Evolutionary conservation across 2,113 vertebrate species (phyloP).

Genomic region (Bungarus multicinctus): DNA sequence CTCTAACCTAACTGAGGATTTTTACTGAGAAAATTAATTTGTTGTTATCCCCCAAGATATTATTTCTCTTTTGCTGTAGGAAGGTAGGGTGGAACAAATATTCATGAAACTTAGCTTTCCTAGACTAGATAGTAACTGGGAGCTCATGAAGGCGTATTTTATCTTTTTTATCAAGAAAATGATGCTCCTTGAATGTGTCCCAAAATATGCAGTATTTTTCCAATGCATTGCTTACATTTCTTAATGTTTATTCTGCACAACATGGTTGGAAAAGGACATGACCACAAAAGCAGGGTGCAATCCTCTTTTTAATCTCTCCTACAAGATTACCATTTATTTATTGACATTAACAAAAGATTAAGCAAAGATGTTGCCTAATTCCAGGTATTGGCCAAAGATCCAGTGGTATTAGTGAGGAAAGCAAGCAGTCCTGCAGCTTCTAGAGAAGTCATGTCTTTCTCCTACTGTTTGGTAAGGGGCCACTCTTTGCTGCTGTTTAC

Average conservation of each 20-base stretch:
- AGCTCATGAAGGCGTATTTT: not conserved
- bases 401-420: not conserved
- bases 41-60: not conserved
- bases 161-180: not conserved
- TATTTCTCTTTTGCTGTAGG: not conserved
- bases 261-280: not conserved
- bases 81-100: not conserved
- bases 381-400: not conserved
- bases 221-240: not conserved
- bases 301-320: not conserved
- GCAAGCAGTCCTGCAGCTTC: not conserved
- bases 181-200: no score
- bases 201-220: not conserved
- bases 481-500: not conserved
- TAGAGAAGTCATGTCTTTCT: not conserved
- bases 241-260: not conserved
- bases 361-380: not conserved
- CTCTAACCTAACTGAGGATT: not conserved
- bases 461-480: not conserved
- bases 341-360: not conserved
- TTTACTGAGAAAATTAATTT: not conserved
- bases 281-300: not conserved
- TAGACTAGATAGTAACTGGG: not conserved
- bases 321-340: not conserved
- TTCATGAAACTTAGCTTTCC: not conserved